Percentiles rank a stretch among this genome's conserved stretches.
These are phyloP conservation scores for Minunthozetes semirufus DNA, from an alignment of 2,888 invertebrate species.

Conservation along the genomic window DNA sequence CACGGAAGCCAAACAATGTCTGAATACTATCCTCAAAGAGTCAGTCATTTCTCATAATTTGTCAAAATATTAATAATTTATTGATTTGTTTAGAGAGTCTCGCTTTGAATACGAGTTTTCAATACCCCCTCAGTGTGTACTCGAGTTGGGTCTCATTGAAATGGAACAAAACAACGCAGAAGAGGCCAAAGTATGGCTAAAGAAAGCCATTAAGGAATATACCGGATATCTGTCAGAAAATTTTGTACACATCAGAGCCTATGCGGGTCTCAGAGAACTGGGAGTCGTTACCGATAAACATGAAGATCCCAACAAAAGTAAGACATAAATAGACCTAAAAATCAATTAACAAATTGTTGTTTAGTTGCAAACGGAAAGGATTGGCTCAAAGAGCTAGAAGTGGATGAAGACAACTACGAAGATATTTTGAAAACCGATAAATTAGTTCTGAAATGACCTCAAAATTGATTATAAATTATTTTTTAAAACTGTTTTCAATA, in stretches of 20 bases:
- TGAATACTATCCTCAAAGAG: slow-evolving; percentile 22
- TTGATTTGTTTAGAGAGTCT: background rate
- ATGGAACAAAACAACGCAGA: slow-evolving; percentile 16
- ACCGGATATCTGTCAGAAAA: slow-evolving; percentile 32
- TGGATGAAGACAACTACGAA: background rate
- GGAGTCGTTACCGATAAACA: slow-evolving; percentile 33
- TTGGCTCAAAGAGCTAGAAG: slow-evolving; percentile 9
- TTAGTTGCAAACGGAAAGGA: background rate
- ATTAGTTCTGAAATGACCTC: background rate
- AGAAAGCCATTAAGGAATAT: slow-evolving; percentile 32
- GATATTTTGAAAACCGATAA: background rate
- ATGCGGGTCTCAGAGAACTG: slow-evolving; percentile 33
- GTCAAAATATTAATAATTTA: background rate
- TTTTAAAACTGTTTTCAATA: too few species aligned
- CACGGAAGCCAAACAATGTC: slow-evolving; percentile 23
- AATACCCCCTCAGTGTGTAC: slow-evolving; percentile 30
- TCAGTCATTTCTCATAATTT: slow-evolving; percentile 1
- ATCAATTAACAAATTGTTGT: background rate
- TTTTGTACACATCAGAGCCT: slow-evolving; percentile 32
- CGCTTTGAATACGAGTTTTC: slow-evolving; percentile 31
- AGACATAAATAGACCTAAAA: background rate
- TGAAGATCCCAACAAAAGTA: background rate
- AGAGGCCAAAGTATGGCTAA: slow-evolving; percentile 34
- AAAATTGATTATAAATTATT: too few species aligned
- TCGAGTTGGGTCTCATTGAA: slow-evolving; percentile 37